Conservation (phyloP, 2,888 invertebrate genomes). For the Charanyca ferruginea region DNA sequence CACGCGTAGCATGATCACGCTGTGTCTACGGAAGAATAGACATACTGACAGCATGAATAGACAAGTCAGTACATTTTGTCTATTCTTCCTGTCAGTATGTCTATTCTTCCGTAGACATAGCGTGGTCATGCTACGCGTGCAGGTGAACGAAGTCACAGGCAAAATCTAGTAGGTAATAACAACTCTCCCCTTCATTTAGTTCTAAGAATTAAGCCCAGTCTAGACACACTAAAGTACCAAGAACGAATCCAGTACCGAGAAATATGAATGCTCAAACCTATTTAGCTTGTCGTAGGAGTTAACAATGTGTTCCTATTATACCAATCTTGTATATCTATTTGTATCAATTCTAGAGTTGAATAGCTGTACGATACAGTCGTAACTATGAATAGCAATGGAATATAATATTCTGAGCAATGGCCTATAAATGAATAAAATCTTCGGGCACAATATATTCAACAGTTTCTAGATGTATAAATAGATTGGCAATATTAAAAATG, state of each 20-base stretch:
- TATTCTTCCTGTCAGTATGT: too few species aligned
- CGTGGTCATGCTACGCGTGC: too few species aligned
- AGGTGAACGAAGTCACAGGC: not conserved
- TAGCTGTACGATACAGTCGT: not conserved
- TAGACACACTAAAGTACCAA: constrained; percentile 16
- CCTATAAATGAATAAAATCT: not conserved
- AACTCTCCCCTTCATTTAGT: not conserved
- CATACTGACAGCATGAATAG: too few species aligned
- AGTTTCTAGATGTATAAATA: not conserved
- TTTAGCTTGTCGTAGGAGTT: too few species aligned
- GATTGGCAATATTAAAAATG: too few species aligned
- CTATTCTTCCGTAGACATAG: too few species aligned
- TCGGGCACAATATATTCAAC: too few species aligned
- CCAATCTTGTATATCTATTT: constrained; percentile 10
- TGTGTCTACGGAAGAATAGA: too few species aligned
- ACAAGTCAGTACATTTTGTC: too few species aligned
- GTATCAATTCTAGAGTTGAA: constrained; percentile 21
- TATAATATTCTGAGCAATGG: not conserved
- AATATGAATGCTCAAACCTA: too few species aligned
- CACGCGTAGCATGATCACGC: too few species aligned
- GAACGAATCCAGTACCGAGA: constrained; percentile 2
- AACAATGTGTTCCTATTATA: constrained; percentile 22
- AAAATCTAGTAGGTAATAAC: not conserved
- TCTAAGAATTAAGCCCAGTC: constrained; percentile 9
- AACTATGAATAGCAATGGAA: not conserved